A percentile compares a stretch with the other conserved stretches of the same genome.
Evolutionary conservation across 2,888 invertebrate genomes (phyloP).

Genomic region (Lycaena phlaeas): DNA sequence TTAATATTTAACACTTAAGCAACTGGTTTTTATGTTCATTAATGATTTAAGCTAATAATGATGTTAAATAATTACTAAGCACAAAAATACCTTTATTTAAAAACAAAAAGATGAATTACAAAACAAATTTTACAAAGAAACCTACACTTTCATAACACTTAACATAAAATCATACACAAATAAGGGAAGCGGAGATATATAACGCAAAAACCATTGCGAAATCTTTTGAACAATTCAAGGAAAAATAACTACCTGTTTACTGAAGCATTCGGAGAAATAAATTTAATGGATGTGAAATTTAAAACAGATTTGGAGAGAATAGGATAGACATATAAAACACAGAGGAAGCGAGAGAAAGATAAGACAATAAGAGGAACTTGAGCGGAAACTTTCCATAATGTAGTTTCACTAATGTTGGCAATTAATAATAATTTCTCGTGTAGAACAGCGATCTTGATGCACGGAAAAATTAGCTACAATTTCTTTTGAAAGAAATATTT

Average conservation of each 20-base stretch:
- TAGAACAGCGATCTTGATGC: slow-evolving; percentile 7
- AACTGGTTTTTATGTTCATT: too few relatives aligned
- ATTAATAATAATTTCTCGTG: slow-evolving; percentile 17
- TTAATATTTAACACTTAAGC: too few relatives aligned
- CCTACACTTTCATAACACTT: too few relatives aligned
- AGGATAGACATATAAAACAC: slow-evolving; percentile 15
- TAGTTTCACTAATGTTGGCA: slow-evolving; percentile 32
- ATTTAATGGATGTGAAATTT: slow-evolving; percentile 26
- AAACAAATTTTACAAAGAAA: too few relatives aligned
- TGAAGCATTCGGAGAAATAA: slow-evolving; percentile 26
- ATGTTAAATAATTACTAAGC: too few relatives aligned
- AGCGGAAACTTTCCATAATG: slow-evolving; percentile 31
- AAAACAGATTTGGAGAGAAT: slow-evolving; percentile 22
- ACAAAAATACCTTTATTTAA: too few relatives aligned
- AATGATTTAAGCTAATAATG: too few relatives aligned
- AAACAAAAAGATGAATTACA: too few relatives aligned
- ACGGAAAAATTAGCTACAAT: slow-evolving; percentile 8
- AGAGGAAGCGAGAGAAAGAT: slow-evolving; percentile 17
- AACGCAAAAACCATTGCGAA: not conserved
- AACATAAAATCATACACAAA: too few relatives aligned
- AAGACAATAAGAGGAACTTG: slow-evolving; percentile 11
- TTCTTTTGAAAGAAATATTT: slow-evolving; percentile 1
- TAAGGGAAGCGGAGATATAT: too few relatives aligned
- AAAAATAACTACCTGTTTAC: slow-evolving; percentile 24
- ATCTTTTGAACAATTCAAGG: slow-evolving; percentile 16